phyloP scores from a whole-genome alignment of 2,113 vertebrate genomes.

The Hippocampus abdominalis region DNA sequence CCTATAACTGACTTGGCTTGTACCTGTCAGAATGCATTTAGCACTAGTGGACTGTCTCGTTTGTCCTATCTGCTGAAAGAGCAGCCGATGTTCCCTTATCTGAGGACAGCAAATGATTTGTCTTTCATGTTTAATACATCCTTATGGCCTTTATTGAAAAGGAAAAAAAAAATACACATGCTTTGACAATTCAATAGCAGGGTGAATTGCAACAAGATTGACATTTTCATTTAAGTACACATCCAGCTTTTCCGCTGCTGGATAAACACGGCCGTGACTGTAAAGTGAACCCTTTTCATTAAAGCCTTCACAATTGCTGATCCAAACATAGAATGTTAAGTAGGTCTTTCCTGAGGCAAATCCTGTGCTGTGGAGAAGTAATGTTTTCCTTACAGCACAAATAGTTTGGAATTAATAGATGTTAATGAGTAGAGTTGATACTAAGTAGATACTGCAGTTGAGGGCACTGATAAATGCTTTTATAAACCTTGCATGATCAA shows the following conservation, averaged over 20 bases:
- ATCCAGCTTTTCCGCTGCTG: constrained; percentile 24
- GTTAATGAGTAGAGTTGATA: constrained; percentile 1
- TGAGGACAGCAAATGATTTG: constrained; percentile 7
- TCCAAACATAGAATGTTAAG: constrained; percentile 52
- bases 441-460: background rate
- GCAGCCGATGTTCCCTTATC: constrained; percentile 13
- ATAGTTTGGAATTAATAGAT: constrained; percentile 18
- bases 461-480: background rate
- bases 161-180: background rate
- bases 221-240: constrained; percentile 20
- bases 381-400: constrained; percentile 22
- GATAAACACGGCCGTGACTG: constrained; percentile 36
- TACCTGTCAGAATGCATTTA: constrained; percentile 67
- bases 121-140: constrained; percentile 14
- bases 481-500: background rate
- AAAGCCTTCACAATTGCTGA: constrained; percentile 46
- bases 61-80: constrained; percentile 43
- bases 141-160: constrained; percentile 3
- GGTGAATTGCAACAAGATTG: constrained; percentile 17
- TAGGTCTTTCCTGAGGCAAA: constrained; percentile 53
- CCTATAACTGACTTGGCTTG: constrained; percentile 59
- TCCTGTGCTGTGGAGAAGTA: constrained; percentile 30
- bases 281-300: constrained; percentile 41
- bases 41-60: constrained; percentile 48
- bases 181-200: constrained; percentile 19